These are phyloP conservation scores for Panthera uncia DNA, from an alignment of 2,113 vertebrate genomes.

Conservation along the genomic window DNA sequence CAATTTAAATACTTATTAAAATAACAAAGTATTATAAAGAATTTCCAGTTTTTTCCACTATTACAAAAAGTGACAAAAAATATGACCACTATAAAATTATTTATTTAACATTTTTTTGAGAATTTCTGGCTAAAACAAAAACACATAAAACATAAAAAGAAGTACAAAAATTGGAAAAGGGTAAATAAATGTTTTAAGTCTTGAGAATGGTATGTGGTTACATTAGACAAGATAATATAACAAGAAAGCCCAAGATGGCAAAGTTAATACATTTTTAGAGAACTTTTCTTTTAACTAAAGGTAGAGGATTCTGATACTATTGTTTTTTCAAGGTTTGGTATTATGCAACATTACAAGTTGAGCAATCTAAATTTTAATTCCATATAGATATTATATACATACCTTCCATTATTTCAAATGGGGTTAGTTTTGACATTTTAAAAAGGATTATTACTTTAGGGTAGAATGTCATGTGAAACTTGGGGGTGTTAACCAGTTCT, in stretches of 20 bases:
- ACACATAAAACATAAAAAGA: neutral
- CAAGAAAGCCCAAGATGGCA: neutral
- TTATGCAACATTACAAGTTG: neutral
- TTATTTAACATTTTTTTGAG: neutral
- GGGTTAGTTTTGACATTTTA: neutral
- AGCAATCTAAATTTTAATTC: neutral
- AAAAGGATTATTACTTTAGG: neutral
- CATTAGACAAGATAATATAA: neutral
- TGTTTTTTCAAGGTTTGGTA: neutral
- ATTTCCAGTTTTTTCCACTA: neutral
- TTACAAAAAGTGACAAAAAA: neutral
- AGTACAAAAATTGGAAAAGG: neutral
- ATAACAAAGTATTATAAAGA: neutral
- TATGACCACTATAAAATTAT: neutral
- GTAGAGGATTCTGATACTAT: neutral
- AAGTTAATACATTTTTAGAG: neutral
- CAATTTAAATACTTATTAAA: neutral
- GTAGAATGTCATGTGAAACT: neutral
- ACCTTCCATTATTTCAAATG: neutral
- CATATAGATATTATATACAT: neutral
- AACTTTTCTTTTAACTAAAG: neutral
- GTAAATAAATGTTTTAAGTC: neutral
- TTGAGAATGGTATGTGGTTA: neutral
- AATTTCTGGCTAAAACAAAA: neutral
- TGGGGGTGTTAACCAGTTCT: neutral